A percentile compares a stretch with the other conserved stretches of the same genome.
Conservation (phyloP, 2,888 invertebrate species). For the Ophion costatus region DNA sequence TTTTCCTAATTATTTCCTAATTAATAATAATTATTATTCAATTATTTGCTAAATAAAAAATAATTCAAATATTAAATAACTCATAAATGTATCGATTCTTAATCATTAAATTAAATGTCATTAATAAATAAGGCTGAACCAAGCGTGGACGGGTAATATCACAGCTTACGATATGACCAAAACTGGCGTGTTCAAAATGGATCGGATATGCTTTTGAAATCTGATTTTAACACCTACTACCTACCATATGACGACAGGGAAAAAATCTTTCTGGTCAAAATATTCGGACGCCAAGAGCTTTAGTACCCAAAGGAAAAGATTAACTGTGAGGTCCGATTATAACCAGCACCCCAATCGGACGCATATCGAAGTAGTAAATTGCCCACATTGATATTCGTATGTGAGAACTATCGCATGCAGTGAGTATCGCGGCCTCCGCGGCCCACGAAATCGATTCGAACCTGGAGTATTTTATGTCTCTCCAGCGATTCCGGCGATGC, state of each 20-base stretch:
- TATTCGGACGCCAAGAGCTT: background rate
- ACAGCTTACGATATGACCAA: background rate
- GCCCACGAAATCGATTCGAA: constrained; percentile 60
- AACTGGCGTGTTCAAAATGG: background rate
- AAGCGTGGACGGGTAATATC: background rate
- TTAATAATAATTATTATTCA: background rate
- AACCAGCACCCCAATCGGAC: constrained; percentile 19
- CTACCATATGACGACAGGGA: background rate
- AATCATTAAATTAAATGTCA: background rate
- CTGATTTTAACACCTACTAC: background rate
- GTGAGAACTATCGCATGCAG: constrained; percentile 15
- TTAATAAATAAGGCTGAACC: background rate
- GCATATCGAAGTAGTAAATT: constrained; percentile 35
- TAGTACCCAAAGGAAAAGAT: background rate
- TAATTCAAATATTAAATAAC: background rate
- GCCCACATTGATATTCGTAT: constrained; percentile 40
- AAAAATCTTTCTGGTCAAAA: background rate
- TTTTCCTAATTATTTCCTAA: too few relatives aligned
- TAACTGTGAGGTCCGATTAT: background rate
- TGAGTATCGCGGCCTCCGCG: constrained; percentile 29
- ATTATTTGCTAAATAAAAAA: background rate
- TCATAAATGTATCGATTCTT: background rate
- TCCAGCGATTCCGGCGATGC: constrained; percentile 52
- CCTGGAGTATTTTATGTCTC: constrained; percentile 60
- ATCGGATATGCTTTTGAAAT: background rate